phyloP scores from a whole-genome alignment of 2,888 invertebrate species.

The Erebia aethiops region DNA sequence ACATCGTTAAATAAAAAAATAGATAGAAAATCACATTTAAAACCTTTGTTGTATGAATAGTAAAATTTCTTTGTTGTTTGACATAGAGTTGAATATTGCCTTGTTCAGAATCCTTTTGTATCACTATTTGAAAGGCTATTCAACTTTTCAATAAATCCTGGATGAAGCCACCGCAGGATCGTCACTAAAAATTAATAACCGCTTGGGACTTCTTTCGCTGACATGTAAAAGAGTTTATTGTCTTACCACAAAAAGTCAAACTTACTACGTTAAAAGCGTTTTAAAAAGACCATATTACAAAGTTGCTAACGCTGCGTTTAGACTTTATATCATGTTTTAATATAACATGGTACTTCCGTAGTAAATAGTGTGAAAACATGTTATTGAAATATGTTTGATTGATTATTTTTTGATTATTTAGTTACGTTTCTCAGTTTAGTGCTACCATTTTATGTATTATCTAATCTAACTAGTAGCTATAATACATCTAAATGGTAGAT shows the following conservation, averaged over 20 bases:
- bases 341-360: no score
- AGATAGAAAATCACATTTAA: background rate
- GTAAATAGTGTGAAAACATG: no score
- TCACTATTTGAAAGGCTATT: slow-evolving; percentile 65
- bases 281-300: background rate
- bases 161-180: slow-evolving; percentile 56
- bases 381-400: no score
- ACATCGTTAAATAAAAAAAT: background rate
- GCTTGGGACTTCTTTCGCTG: slow-evolving; percentile 41
- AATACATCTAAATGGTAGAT: no score
- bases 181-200: slow-evolving; percentile 62
- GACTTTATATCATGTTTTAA: no score
- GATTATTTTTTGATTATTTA: no score
- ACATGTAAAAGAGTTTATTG: slow-evolving; percentile 19
- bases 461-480: no score
- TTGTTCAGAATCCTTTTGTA: slow-evolving; percentile 52
- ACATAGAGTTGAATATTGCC: slow-evolving; percentile 45
- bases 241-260: background rate
- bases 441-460: no score
- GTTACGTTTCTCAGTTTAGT: no score
- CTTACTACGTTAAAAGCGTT: no score
- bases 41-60: slow-evolving; percentile 21
- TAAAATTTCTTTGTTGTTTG: slow-evolving; percentile 40
- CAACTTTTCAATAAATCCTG: slow-evolving; percentile 68
- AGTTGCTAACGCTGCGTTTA: no score